Base-by-base conservation (phyloP, 2,888 invertebrate genomes). In the Exocentrus adspersus region DNA sequence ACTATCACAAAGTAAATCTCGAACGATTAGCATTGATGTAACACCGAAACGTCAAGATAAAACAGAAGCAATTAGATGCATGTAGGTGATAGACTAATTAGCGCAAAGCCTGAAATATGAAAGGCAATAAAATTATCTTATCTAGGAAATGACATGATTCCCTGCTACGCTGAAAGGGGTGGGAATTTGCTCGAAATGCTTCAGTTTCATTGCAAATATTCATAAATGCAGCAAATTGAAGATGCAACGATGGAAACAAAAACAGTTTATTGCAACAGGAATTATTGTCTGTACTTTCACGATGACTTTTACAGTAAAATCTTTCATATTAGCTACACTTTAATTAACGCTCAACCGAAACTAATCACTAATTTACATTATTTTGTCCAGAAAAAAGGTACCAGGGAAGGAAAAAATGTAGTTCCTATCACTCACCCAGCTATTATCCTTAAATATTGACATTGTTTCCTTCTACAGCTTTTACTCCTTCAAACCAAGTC, bases 361-460 rank as follows among this genome's bases (percentile, higher is more conserved):
- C 37, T 5, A 37, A 37, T 12, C 37, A 37, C 5, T 37, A 37
- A 37, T 37, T 37, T n/a, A 37, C 12, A 3, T n/a, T 12, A 37
- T 2, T n/a, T 12, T n/a, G n/a, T 37, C 37, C n/a, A n/a, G n/a
- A 14, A 37, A 37, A 37, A 24, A 24, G 24, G 7, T 5, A 3
- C 24, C 7, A 24, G 7, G n/a, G n/a, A n/a, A n/a, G n/a, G n/a
- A n/a, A n/a, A n/a, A n/a, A n/a, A n/a, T n/a, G n/a, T n/a, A n/a
- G n/a, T n/a, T n/a, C n/a, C n/a, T n/a, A n/a, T n/a, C 24, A 42
- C 85, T 85, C 70, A 87, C 87, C 87, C 87, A 86, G 75, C 85
- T 86, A 70, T 87, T 87, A 75, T 87, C 87, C 75, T 87, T 87
- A 75, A 86, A 87, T 59, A 85, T 84, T 56, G 86, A 85, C 78